Conservation (phyloP, 2,113 vertebrate genomes). For the Beaufortia kweichowensis region DNA sequence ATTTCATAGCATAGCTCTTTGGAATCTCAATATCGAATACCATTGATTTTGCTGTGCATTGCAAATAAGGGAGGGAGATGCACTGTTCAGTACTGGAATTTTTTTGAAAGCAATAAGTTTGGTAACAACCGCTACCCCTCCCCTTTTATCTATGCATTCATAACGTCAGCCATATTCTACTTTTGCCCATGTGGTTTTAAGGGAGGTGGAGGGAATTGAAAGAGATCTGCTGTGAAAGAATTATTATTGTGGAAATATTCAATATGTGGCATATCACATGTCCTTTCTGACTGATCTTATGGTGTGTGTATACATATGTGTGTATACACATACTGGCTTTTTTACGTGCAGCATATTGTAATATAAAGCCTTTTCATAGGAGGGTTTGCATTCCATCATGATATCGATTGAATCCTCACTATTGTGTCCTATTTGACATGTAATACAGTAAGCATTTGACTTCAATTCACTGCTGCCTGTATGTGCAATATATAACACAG, state of each 20-base stretch:
- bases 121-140: conserved; percentile 66
- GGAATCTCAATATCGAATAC: conserved; percentile 65
- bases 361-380: conserved; percentile 30
- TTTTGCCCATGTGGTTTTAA: conserved; percentile 70
- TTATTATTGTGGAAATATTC: conserved; percentile 58
- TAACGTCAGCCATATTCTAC: conserved; percentile 73
- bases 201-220: conserved; percentile 60
- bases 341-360: conserved; percentile 34
- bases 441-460: conserved; percentile 32
- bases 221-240: conserved; percentile 58
- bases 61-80: conserved; percentile 67
- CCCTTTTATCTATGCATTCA: conserved; percentile 77
- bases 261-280: conserved; percentile 46
- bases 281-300: conserved; percentile 25
- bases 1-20: conserved; percentile 69
- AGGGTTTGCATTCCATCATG: conserved; percentile 53
- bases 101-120: conserved; percentile 79
- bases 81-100: conserved; percentile 61
- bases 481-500: conserved; percentile 45
- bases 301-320: not conserved
- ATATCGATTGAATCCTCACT: conserved; percentile 19
- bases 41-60: conserved; percentile 72
- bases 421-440: conserved; percentile 24
- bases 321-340: conserved; percentile 18
- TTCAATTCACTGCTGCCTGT: conserved; percentile 29